phyloP scores from a whole-genome alignment of 1,140 invertebrate genomes.

The Homalodisca vitripennis region DNA sequence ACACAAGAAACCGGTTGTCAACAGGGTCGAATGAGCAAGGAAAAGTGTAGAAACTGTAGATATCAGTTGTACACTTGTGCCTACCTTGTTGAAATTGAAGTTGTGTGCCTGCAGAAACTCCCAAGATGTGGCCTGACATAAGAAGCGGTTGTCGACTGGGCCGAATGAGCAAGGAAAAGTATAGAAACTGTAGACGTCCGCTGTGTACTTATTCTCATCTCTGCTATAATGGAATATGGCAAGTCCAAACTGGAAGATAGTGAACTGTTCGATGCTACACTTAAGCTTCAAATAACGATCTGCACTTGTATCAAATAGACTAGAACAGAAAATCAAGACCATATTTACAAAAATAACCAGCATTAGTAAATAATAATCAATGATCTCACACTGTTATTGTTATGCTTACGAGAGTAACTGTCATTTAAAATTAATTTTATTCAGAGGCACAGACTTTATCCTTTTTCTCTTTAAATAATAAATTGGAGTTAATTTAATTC shows the following conservation, averaged over 20 bases:
- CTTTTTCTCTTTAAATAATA: too few relatives aligned
- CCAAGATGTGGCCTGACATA: constrained; percentile 60
- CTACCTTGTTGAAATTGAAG: constrained; percentile 77
- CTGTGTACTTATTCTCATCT: constrained; percentile 56
- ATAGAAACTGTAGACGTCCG: constrained; percentile 64
- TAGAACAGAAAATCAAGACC: too few relatives aligned
- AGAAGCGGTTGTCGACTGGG: constrained; percentile 56
- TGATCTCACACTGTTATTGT: background rate
- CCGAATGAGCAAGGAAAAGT: constrained; percentile 62
- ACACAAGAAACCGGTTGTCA: too few relatives aligned
- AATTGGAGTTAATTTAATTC: too few relatives aligned
- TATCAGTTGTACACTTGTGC: too few relatives aligned
- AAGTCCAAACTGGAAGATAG: constrained; percentile 63
- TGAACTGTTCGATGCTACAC: constrained; percentile 55
- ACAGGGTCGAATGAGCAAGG: too few relatives aligned
- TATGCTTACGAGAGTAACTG: background rate
- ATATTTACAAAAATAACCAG: too few relatives aligned
- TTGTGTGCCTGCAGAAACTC: constrained; percentile 62
- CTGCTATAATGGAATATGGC: constrained; percentile 58
- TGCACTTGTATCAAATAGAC: constrained; percentile 65
- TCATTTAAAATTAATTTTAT: background rate
- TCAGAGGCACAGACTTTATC: too few relatives aligned
- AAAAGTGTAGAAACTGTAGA: too few relatives aligned
- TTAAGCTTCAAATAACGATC: constrained; percentile 62
- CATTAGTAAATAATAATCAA: background rate